A percentile compares a stretch with the other conserved stretches of the same genome.
Conservation (phyloP, 2,888 invertebrate genomes). For the Tryphoninae sp. region DNA sequence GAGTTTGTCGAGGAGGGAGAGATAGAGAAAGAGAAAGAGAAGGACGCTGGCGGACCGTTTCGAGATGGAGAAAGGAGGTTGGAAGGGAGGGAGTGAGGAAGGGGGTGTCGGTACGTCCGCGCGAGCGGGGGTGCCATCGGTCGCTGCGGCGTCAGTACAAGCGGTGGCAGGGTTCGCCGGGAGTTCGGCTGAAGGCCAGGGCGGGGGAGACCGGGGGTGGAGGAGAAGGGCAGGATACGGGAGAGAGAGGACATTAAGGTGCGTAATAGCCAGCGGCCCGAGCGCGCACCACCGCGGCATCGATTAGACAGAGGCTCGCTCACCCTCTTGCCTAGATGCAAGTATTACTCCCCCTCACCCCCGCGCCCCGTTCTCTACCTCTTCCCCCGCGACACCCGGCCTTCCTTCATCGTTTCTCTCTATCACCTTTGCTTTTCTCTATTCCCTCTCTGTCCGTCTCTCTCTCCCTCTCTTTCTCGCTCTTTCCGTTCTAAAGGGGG, state of each 20-base stretch:
- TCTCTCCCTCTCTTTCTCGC: conserved; percentile 30
- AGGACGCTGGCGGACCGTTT: conserved; percentile 58
- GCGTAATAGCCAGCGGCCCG: conserved; percentile 81
- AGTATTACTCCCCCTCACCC: conserved; percentile 65
- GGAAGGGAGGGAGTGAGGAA: conserved; percentile 1
- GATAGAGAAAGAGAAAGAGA: conserved; percentile 58
- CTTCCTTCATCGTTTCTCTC: conserved; percentile 56
- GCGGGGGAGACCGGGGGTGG: conserved; percentile 61
- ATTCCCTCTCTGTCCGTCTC: conserved; percentile 38
- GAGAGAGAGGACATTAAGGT: conserved; percentile 80
- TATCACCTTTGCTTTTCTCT: conserved; percentile 46
- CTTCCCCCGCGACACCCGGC: conserved; percentile 63
- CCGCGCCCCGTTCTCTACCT: conserved; percentile 63
- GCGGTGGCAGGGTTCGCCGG: conserved; percentile 60
- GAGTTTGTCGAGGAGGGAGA: conserved; percentile 56
- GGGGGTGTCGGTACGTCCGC: conserved; percentile 52
- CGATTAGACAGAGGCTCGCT: conserved; percentile 80
- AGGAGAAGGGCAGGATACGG: conserved; percentile 51
- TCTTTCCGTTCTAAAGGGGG: conserved; percentile 32
- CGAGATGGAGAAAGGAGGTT: conserved; percentile 49
- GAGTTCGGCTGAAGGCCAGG: conserved; percentile 37
- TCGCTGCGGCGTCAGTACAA: conserved; percentile 70
- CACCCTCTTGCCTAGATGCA: conserved; percentile 76
- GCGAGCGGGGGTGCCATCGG: conserved; percentile 67
- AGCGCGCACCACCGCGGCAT: conserved; percentile 81